Evolutionary conservation across 2,888 invertebrate genomes (phyloP).

Genomic region (Heteropelma amictum): DNA sequence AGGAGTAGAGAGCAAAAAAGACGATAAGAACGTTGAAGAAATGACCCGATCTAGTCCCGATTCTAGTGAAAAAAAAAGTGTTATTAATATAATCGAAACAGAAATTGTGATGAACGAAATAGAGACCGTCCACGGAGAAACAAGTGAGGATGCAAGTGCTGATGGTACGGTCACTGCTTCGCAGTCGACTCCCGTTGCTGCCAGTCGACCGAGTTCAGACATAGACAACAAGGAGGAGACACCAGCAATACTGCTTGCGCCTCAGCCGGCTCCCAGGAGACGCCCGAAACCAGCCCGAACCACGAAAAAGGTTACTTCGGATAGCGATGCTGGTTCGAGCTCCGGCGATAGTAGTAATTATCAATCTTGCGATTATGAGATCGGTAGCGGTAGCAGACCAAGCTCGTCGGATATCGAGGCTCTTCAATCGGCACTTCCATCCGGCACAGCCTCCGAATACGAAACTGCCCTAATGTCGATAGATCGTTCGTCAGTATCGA

Average conservation of each 20-base stretch:
- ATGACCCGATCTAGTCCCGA: slow-evolving; percentile 56
- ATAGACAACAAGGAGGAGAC: slow-evolving; percentile 62
- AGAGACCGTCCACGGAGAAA: slow-evolving; percentile 59
- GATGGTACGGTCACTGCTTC: slow-evolving; percentile 25
- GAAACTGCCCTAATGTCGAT: slow-evolving; percentile 91
- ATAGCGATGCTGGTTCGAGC: slow-evolving; percentile 90
- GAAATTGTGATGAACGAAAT: slow-evolving; percentile 55
- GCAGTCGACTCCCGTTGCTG: slow-evolving; percentile 62
- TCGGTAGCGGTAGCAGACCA: slow-evolving; percentile 86
- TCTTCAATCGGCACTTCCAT: slow-evolving; percentile 81
- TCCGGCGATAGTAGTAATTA: slow-evolving; percentile 92
- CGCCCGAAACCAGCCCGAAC: slow-evolving; percentile 72
- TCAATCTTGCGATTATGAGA: slow-evolving; percentile 91
- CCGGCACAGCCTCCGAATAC: slow-evolving; percentile 90
- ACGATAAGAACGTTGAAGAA: slow-evolving; percentile 60
- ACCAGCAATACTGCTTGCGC: slow-evolving; percentile 62
- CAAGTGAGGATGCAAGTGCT: slow-evolving; percentile 39
- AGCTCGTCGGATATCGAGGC: slow-evolving; percentile 93
- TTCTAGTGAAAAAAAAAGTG: slow-evolving; percentile 62
- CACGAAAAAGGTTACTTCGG: slow-evolving; percentile 84
- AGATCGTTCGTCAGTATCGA: slow-evolving; percentile 85
- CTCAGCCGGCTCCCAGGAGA: slow-evolving; percentile 73
- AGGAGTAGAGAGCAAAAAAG: slow-evolving; percentile 36
- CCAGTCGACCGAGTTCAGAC: slow-evolving; percentile 73
- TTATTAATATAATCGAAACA: slow-evolving; percentile 47